Percentiles rank a stretch among this genome's conserved stretches.
Conservation (phyloP, 1,140 invertebrate species). For the Bombus sibiricus region DNA sequence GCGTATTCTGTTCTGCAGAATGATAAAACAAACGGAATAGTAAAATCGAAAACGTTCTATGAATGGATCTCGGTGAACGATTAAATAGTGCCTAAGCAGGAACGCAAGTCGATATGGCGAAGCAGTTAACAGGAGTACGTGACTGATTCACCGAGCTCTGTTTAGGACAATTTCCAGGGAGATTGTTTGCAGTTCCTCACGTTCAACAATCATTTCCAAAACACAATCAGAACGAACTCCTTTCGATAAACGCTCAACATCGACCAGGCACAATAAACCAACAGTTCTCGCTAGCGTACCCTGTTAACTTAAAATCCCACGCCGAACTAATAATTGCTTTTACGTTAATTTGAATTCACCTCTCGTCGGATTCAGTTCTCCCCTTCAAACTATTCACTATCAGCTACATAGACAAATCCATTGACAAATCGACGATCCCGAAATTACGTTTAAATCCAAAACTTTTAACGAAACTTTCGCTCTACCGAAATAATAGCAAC, state of each 20-base stretch:
- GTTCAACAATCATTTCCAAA: slow-evolving; percentile 29
- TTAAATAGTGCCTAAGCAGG: neutral
- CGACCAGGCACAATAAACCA: slow-evolving; percentile 10
- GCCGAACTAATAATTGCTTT: slow-evolving; percentile 35
- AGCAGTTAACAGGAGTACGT: slow-evolving; percentile 37
- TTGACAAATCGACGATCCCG: neutral
- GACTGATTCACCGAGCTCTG: slow-evolving; percentile 35
- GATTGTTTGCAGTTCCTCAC: slow-evolving; percentile 45
- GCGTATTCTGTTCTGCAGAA: neutral
- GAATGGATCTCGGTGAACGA: neutral
- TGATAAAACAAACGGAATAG: neutral
- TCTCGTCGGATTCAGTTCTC: neutral
- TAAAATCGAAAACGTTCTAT: neutral
- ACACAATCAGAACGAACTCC: slow-evolving; percentile 29
- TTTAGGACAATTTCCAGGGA: slow-evolving; percentile 35
- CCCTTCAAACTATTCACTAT: neutral
- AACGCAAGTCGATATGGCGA: slow-evolving; percentile 27
- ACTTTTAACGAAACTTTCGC: neutral
- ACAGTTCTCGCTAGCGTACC: slow-evolving; percentile 6
- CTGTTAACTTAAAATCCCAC: slow-evolving; percentile 27
- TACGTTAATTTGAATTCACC: slow-evolving; percentile 24
- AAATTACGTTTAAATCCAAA: neutral
- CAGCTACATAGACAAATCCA: neutral
- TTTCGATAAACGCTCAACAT: slow-evolving; percentile 30
- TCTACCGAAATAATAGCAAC: neutral